These are phyloP conservation scores for Acanthosepion esculentum DNA, from an alignment of 2,888 invertebrate genomes.

Conservation along the genomic window DNA sequence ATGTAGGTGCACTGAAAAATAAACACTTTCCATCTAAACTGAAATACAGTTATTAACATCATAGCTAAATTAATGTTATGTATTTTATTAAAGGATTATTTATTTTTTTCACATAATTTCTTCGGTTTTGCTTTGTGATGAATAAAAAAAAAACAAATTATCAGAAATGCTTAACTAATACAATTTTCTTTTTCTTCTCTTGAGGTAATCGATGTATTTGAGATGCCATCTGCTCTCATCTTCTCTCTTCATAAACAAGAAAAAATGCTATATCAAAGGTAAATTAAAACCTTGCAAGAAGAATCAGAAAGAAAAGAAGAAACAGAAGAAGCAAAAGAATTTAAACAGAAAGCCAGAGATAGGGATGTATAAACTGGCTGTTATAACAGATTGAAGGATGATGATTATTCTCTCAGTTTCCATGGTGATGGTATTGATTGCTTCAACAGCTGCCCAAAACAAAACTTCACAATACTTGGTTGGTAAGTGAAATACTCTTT, in stretches of 20 bases:
- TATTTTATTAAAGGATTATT: too few relatives aligned
- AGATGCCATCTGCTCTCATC: not conserved
- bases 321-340: not conserved
- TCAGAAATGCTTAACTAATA: not conserved
- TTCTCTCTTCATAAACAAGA: not conserved
- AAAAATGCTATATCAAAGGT: not conserved
- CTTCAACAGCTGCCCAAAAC: not conserved
- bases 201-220: not conserved
- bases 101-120: too few relatives aligned
- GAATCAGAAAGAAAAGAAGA: not conserved
- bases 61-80: too few relatives aligned
- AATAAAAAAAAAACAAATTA: not conserved
- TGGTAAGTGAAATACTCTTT: constrained; percentile 6
- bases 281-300: not conserved
- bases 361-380: not conserved
- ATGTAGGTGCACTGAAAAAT: too few relatives aligned
- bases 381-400: not conserved
- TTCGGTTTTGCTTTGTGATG: too few relatives aligned
- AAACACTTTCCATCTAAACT: too few relatives aligned
- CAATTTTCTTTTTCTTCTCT: not conserved
- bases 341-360: not conserved
- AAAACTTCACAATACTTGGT: constrained; percentile 22
- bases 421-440: not conserved
- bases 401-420: not conserved
- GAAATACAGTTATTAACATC: too few relatives aligned